Evolutionary conservation across 2,888 invertebrate genomes (phyloP).

Genomic region (Sarcophaga carnaria): DNA sequence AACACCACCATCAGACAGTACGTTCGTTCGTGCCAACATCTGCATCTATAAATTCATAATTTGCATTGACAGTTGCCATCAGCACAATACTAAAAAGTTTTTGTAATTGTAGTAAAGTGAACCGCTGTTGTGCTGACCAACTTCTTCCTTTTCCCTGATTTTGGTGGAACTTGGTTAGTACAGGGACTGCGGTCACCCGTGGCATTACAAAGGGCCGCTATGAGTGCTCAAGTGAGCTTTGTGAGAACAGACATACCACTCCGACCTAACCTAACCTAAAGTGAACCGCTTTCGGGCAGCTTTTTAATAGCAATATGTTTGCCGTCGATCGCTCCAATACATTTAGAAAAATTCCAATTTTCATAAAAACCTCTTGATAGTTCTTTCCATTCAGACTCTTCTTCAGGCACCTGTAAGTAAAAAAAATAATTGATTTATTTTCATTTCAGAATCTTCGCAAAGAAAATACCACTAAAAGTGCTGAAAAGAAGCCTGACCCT

Average conservation of each 20-base stretch:
- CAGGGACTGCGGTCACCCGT: too few relatives aligned
- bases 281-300: neutral
- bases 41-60: slow-evolving; percentile 5
- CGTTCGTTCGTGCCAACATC: slow-evolving; percentile 42
- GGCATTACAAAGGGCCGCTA: too few relatives aligned
- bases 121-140: too few relatives aligned
- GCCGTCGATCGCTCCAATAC: slow-evolving; percentile 33
- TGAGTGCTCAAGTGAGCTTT: too few relatives aligned
- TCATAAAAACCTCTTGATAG: slow-evolving; percentile 12
- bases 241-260: too few relatives aligned
- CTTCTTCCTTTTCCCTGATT: too few relatives aligned
- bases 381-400: slow-evolving; percentile 8
- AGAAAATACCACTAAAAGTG: too few relatives aligned
- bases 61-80: slow-evolving; percentile 36
- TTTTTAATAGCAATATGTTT: slow-evolving; percentile 31
- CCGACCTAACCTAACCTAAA: too few relatives aligned
- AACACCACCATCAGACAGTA: slow-evolving; percentile 49
- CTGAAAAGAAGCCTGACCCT: too few relatives aligned
- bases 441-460: too few relatives aligned
- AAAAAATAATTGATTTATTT: neutral
- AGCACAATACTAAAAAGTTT: slow-evolving; percentile 49
- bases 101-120: slow-evolving; percentile 28
- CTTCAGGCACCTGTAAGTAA: slow-evolving; percentile 20
- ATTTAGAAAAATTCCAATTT: slow-evolving; percentile 29
- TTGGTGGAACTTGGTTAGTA: too few relatives aligned